Evolutionary conservation across 2,888 invertebrate genomes (phyloP), one percentile per base, ranked within the genome.

Genomic region (Dendrolimus pini): DNA sequence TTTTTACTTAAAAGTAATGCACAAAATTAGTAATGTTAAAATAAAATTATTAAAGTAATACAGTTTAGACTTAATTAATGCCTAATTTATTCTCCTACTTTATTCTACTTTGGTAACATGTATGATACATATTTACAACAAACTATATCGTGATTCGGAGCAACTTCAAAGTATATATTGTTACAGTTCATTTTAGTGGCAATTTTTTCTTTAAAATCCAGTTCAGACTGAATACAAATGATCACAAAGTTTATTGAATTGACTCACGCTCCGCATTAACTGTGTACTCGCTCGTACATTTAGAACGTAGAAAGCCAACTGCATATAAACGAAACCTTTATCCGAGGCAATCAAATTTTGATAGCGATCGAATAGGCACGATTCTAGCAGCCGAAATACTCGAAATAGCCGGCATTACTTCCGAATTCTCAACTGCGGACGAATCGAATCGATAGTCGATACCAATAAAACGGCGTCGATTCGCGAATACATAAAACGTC

Each of bases 401-500:
- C 74, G 78, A 80, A 82, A 83, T 83, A 78, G 80, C 80, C 69
- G 74, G 77, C 74, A 78, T 84, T 80, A 84, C 82, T 84, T 84
- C 85, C 85, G 84, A 87, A 87, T 86, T 82, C 80, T 78, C 83
- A 67, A 82, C 74, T 75, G 74, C 67, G 74, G 72, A 76, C 71
- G 76, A 76, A 76, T 73, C 70, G 77, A 86, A 85, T 89, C 87
- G 88, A 89, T 89, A 88, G 79, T 80, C 85, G 83, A 87, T 86
- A 82, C 85, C 83, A 86, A 89, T 89, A 89, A 89, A 89, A 87
- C 75, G 75, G 82, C 80, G 78, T 82, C 86, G 88, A 89, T 87
- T 89, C 85, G 83, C 87, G 82, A 86, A 87, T 84, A 89, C 88
- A 89, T 90, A 90, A 89, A 89, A 87, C 79, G 80, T 72, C 73